Conservation (phyloP, 2,113 vertebrate species). For the Gasterosteus aculeatus region DNA sequence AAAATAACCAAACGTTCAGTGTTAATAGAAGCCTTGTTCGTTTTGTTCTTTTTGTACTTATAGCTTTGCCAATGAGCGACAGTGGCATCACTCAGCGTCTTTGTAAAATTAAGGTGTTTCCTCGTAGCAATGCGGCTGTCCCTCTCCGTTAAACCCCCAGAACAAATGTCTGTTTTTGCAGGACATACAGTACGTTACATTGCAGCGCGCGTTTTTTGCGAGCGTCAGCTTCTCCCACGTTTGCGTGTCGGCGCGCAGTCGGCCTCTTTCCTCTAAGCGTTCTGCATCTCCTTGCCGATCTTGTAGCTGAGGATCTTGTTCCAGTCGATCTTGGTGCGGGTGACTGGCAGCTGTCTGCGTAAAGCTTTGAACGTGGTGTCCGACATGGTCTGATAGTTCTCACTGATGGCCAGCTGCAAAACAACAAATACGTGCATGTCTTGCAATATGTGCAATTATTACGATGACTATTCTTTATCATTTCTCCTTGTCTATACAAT, state of each 20-base stretch:
- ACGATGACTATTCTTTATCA: not conserved
- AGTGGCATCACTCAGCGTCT: conserved; percentile 30
- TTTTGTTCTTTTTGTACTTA: conserved; percentile 2
- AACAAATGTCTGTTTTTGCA: conserved; percentile 30
- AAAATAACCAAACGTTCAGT: conserved; percentile 52
- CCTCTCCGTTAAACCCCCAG: conserved; percentile 22
- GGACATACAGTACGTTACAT: conserved; percentile 35
- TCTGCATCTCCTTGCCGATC: conserved; percentile 98
- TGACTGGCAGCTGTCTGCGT: conserved; percentile 94
- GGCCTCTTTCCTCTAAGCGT: conserved; percentile 77
- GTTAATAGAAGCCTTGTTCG: conserved; percentile 57
- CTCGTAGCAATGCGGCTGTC: conserved; percentile 27
- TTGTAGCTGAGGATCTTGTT: conserved; percentile 99
- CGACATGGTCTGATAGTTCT: conserved; percentile 97
- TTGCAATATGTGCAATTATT: no score
- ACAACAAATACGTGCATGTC: not conserved
- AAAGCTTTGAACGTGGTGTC: conserved; percentile 98
- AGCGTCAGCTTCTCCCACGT: conserved; percentile 60
- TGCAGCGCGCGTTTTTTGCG: conserved; percentile 58
- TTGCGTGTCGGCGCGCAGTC: conserved; percentile 9
- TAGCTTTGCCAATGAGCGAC: conserved; percentile 44
- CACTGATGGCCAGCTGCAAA: conserved; percentile 90
- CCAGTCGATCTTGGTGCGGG: conserved; percentile 98
- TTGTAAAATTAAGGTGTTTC: conserved; percentile 46
- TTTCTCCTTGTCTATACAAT: not conserved